A percentile compares a stretch with the other conserved stretches of the same genome.
Evolutionary conservation across 1,140 invertebrate genomes (phyloP).

Genomic region (Leptinotarsa lineolata): DNA sequence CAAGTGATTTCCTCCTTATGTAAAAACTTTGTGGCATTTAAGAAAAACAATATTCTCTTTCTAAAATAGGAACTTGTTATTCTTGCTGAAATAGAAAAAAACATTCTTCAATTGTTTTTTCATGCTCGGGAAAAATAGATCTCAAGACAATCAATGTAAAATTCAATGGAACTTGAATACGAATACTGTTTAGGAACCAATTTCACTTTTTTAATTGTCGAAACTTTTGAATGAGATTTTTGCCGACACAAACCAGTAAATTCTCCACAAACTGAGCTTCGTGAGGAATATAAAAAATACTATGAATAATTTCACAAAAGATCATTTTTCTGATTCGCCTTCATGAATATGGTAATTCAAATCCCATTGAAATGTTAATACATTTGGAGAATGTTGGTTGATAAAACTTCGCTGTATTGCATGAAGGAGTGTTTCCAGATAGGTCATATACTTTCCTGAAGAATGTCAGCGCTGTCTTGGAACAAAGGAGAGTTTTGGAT

Average conservation of each 20-base stretch:
- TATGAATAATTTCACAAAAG: constrained; percentile 9
- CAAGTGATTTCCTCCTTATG: too few relatives aligned
- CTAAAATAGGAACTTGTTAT: too few relatives aligned
- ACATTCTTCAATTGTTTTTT: too few relatives aligned
- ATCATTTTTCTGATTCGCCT: not conserved
- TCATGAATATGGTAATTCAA: not conserved
- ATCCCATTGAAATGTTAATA: constrained; percentile 5
- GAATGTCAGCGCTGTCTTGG: not conserved
- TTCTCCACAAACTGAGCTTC: not conserved
- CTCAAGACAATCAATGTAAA: too few relatives aligned
- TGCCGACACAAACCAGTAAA: not conserved
- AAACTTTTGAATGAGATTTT: not conserved
- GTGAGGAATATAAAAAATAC: not conserved
- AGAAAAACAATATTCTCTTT: too few relatives aligned
- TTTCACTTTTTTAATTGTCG: not conserved
- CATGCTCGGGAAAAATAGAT: too few relatives aligned
- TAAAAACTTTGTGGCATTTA: too few relatives aligned
- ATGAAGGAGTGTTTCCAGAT: not conserved
- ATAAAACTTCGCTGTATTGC: not conserved
- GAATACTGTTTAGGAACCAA: not conserved
- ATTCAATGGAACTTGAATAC: too few relatives aligned
- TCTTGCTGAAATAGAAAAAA: too few relatives aligned
- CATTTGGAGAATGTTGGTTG: not conserved
- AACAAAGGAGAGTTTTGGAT: not conserved
- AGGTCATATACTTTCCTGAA: not conserved